Conservation (phyloP, 2,113 vertebrate genomes). For the Hyla sarda region DNA sequence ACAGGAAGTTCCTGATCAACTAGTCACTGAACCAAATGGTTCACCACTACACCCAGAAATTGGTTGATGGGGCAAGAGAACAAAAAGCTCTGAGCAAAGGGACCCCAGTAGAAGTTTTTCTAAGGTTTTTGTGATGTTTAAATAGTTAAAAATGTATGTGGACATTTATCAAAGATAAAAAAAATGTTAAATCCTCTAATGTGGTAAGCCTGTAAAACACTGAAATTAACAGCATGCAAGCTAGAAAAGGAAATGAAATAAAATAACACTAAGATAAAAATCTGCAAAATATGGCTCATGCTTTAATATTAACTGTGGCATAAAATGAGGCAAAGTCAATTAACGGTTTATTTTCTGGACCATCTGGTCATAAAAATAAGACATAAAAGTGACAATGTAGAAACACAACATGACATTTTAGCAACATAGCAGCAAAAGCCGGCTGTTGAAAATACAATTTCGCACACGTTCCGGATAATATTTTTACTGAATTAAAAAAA, state of each 20-base stretch:
- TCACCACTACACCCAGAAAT: too few relatives aligned
- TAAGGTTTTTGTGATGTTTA: too few relatives aligned
- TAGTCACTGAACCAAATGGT: too few relatives aligned
- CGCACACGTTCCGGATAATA: not conserved
- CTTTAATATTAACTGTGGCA: not conserved
- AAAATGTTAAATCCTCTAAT: not conserved
- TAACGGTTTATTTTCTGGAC: not conserved
- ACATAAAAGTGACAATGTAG: not conserved
- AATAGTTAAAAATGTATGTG: not conserved
- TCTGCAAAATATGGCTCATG: not conserved
- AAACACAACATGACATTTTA: constrained; percentile 10
- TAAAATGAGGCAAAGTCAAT: not conserved
- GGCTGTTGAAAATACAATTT: not conserved
- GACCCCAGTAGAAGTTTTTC: too few relatives aligned
- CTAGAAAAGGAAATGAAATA: not conserved
- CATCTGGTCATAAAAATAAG: not conserved
- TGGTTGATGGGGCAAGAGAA: too few relatives aligned
- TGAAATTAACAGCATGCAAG: not conserved
- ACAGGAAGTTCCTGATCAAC: too few relatives aligned
- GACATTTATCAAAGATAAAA: not conserved
- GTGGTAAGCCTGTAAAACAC: not conserved
- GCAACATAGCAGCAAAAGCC: not conserved
- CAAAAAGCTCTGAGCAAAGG: too few relatives aligned
- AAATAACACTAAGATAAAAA: not conserved
- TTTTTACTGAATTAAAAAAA: not conserved